Base-by-base conservation (phyloP, 2,888 invertebrate genomes). In the Drosophila paramelanica region DNA sequence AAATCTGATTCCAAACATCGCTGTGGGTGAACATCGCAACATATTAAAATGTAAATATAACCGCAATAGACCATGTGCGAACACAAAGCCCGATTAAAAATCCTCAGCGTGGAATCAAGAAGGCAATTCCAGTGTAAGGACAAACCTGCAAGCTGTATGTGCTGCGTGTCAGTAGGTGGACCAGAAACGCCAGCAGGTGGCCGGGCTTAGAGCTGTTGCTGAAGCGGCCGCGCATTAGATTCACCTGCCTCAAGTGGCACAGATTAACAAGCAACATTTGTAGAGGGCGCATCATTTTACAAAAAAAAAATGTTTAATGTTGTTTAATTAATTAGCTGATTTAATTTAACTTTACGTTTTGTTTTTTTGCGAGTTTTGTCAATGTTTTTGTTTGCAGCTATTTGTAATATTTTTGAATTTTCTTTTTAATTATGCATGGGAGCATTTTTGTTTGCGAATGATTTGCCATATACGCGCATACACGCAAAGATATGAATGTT, bases 371-470 rank as follows among this genome's bases (percentile, higher is more conserved):
- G 53, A 14, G 17, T 27, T 33, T 31, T 39, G 51, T 13, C 31
- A 56, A 56, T 55, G 42, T 47, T 62, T 62, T 27, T 56, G n/a
- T 41, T 60, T 46, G 8, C 13, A 36, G 6, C 49, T 23, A 47
- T 51, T 62, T 53, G 17, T 27, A 56, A 52, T 17, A 31, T 23
- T 62, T 70, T 47, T 5, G 41, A 64, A 50, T 76, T 72, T 72
- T 76, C 47, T 56, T 75, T 67, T 52, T 60, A 76, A 64, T 67
- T 76, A 65, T 72, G 76, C 72, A 76, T 72, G 62, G 71, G 60
- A 75, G 72, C 72, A 76, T 72, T 74, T 76, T 76, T 76, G 76
- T 76, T 76, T 76, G 75, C 77, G 36, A 76, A 65, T 61, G 67
- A 76, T 76, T 76, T 76, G 67, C 76, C 67, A 76, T 67, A 42